Conservation (phyloP, 1,140 invertebrate species). For the Heliconius eleuchia region DNA sequence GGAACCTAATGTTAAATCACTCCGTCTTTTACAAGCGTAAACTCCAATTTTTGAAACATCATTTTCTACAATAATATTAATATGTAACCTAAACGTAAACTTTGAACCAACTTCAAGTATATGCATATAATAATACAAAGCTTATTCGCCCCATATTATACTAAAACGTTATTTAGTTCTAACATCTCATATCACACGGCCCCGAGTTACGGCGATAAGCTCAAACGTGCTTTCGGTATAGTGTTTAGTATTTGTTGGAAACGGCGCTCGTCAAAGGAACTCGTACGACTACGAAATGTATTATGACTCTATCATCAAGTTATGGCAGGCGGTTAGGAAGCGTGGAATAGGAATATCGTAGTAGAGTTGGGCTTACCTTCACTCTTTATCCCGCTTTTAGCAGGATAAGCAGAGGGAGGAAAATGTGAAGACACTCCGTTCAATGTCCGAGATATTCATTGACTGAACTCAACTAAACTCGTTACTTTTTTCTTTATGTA, state of each 20-base stretch:
- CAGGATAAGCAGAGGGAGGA: too few species aligned
- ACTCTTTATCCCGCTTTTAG: too few species aligned
- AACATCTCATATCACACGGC: not conserved
- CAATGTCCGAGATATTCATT: not conserved
- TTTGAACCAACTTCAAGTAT: not conserved
- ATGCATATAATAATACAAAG: not conserved
- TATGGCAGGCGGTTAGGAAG: not conserved
- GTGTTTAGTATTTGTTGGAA: not conserved
- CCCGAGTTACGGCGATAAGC: not conserved
- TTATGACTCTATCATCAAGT: not conserved
- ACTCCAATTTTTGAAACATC: too few species aligned
- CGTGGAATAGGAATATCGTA: too few species aligned
- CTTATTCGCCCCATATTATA: not conserved
- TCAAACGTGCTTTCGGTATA: constrained; percentile 3
- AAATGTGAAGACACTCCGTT: too few species aligned
- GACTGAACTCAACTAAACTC: not conserved
- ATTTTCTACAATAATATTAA: too few species aligned
- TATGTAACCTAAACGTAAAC: too few species aligned
- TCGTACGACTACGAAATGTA: not conserved
- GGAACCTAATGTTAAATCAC: not conserved
- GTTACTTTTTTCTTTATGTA: too few species aligned
- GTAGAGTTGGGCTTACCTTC: too few species aligned
- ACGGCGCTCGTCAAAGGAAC: constrained; percentile 6
- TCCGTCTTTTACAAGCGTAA: not conserved
- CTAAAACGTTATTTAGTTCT: not conserved